phyloP scores from a whole-genome alignment of 2,797 vertebrate species.

The Macrochelys suwanniensis region DNA sequence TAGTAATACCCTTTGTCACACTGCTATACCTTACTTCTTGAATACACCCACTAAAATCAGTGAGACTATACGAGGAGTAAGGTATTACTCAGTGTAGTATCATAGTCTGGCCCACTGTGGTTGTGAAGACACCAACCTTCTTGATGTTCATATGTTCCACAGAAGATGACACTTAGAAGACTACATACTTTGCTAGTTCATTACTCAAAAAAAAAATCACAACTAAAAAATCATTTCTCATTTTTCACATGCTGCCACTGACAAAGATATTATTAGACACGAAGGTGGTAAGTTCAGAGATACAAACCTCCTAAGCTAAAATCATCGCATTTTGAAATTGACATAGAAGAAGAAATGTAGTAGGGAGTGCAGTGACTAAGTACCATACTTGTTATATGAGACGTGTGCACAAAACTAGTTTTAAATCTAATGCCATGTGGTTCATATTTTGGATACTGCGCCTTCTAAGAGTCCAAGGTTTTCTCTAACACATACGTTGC shows the following conservation, averaged over 20 bases:
- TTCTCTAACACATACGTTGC: conserved; percentile 14
- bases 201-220: not conserved
- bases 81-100: not conserved
- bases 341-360: not conserved
- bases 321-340: not conserved
- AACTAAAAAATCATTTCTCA: not conserved
- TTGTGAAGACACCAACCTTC: not conserved
- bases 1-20: not conserved
- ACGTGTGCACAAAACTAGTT: not conserved
- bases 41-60: not conserved
- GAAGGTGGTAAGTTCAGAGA: not conserved
- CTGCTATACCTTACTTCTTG: not conserved
- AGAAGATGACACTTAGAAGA: not conserved
- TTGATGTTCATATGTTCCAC: not conserved
- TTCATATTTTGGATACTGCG: not conserved
- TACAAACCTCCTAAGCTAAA: not conserved
- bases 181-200: not conserved
- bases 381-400: not conserved
- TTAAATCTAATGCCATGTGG: not conserved
- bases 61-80: not conserved
- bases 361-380: not conserved
- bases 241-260: fast-evolving
- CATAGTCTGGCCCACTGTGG: not conserved
- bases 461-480: not conserved
- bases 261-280: not conserved